phyloP scores from a whole-genome alignment of 2,888 invertebrate genomes.

The Orthosia gracilis region DNA sequence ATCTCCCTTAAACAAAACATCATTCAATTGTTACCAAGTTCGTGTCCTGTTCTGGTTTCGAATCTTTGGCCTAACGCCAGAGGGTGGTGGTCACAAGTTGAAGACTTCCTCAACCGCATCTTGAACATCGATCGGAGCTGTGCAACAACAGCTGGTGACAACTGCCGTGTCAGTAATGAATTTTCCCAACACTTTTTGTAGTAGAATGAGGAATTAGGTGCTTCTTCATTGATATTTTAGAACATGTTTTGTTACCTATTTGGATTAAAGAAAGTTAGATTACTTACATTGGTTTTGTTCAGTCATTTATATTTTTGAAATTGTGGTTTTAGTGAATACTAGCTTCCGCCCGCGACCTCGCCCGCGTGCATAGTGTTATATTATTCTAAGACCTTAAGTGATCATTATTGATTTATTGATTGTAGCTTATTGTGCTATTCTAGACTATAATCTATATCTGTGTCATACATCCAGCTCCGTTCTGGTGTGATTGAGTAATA shows the following conservation, averaged over 20 bases:
- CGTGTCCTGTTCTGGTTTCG: constrained; percentile 33
- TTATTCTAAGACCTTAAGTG: too few species aligned
- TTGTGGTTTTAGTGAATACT: too few species aligned
- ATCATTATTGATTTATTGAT: too few species aligned
- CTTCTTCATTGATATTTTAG: neutral
- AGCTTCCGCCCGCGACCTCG: too few species aligned
- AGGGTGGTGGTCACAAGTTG: constrained; percentile 41
- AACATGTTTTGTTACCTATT: neutral
- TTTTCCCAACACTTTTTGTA: constrained; percentile 43
- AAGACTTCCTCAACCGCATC: constrained; percentile 31
- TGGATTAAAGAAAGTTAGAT: neutral
- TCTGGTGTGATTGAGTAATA: too few species aligned
- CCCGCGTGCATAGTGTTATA: too few species aligned
- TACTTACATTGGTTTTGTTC: too few species aligned
- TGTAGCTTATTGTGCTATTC: too few species aligned
- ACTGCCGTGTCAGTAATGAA: constrained; percentile 45
- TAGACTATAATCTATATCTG: too few species aligned
- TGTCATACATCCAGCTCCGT: too few species aligned
- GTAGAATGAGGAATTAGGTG: neutral
- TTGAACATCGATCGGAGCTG: constrained; percentile 50
- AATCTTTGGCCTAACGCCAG: constrained; percentile 52
- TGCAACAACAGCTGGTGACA: constrained; percentile 52
- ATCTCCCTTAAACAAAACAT: constrained; percentile 18
- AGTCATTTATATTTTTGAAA: too few species aligned
- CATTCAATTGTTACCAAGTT: constrained; percentile 47